Evolutionary conservation across 1,140 invertebrate species (phyloP).

Genomic region (Heliconius himera): DNA sequence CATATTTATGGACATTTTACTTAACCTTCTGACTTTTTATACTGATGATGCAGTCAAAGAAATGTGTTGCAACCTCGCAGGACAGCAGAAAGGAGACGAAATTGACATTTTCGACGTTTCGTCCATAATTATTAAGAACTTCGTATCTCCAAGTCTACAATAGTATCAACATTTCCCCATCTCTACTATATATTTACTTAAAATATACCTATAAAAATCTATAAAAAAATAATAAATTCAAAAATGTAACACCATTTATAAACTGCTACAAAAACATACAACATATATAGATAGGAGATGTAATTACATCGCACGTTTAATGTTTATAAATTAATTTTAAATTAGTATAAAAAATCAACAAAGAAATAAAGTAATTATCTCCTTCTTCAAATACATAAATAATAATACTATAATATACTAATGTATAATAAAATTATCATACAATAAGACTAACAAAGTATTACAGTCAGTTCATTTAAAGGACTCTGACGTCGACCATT

Average conservation of each 20-base stretch:
- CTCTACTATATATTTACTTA: too few relatives aligned
- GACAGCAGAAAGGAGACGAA: too few relatives aligned
- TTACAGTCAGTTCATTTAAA: constrained; percentile 43
- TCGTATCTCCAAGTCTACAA: too few relatives aligned
- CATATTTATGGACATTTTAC: too few relatives aligned
- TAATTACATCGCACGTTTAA: background rate
- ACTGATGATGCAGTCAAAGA: too few relatives aligned
- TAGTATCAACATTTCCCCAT: too few relatives aligned
- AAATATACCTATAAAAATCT: background rate
- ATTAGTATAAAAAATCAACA: background rate
- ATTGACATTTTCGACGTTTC: too few relatives aligned
- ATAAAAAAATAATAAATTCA: background rate
- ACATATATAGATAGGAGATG: background rate
- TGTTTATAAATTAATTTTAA: background rate
- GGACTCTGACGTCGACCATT: constrained; percentile 40
- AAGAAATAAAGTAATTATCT: constrained; percentile 2
- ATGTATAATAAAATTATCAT: constrained; percentile 44
- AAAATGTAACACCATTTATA: background rate
- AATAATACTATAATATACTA: too few relatives aligned
- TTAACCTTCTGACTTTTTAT: too few relatives aligned
- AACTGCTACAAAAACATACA: background rate
- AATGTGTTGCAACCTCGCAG: too few relatives aligned
- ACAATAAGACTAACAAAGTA: constrained; percentile 42
- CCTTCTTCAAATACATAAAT: background rate
- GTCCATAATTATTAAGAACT: too few relatives aligned